phyloP scores from a whole-genome alignment of 2,888 invertebrate species.

The Temnothorax ravouxi region DNA sequence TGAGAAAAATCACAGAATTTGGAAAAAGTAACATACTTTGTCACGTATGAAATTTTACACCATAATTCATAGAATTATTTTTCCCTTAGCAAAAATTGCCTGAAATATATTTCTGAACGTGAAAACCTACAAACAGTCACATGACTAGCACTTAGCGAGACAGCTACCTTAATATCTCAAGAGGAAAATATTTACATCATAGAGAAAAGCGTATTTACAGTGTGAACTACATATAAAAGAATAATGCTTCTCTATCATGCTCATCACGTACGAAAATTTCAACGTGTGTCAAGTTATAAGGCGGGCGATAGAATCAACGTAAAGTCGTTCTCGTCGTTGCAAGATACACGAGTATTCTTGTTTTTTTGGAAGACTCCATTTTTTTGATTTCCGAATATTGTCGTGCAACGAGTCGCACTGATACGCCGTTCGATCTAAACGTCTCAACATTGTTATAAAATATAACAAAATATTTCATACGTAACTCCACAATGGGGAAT shows the following conservation, averaged over 20 bases:
- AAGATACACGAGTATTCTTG: slow-evolving; percentile 1
- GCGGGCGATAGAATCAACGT: slow-evolving; percentile 49
- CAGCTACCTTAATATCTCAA: slow-evolving; percentile 30
- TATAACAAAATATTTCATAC: not conserved
- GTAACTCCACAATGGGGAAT: not conserved
- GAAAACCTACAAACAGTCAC: too few relatives aligned
- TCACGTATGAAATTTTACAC: too few relatives aligned
- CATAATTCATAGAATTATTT: too few relatives aligned
- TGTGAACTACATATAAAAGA: slow-evolving; percentile 54
- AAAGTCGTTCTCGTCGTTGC: slow-evolving; percentile 37
- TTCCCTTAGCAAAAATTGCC: too few relatives aligned
- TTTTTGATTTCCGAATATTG: slow-evolving; percentile 51
- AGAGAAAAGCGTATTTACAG: slow-evolving; percentile 52
- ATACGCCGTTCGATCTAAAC: slow-evolving; percentile 12
- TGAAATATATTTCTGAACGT: too few relatives aligned
- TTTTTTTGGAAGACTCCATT: slow-evolving; percentile 44
- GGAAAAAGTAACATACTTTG: too few relatives aligned
- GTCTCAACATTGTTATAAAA: slow-evolving; percentile 14
- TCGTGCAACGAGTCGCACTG: slow-evolving; percentile 10
- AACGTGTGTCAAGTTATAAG: slow-evolving; percentile 42
- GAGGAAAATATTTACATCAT: slow-evolving; percentile 49
- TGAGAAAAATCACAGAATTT: too few relatives aligned
- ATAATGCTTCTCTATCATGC: slow-evolving; percentile 35
- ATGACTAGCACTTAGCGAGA: too few relatives aligned
- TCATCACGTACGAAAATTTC: slow-evolving; percentile 46